phyloP scores from a whole-genome alignment of 2,113 vertebrate species.

The Platanista minor region DNA sequence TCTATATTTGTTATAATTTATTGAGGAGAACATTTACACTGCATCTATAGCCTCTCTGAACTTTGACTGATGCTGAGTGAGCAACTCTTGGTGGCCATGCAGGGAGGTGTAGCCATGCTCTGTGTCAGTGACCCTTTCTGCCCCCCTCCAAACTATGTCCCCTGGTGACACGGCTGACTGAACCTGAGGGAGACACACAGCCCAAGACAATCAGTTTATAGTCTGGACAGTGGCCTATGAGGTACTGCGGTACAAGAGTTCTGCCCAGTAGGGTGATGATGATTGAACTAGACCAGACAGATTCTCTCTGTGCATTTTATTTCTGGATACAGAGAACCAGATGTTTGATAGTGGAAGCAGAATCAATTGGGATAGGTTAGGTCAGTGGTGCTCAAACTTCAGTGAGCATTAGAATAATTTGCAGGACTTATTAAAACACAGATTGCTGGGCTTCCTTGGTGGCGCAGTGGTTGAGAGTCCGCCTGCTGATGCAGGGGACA shows the following conservation, averaged over 20 bases:
- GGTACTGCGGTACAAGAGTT: not conserved
- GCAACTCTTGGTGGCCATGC: not conserved
- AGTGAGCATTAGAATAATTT: not conserved
- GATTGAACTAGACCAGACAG: not conserved
- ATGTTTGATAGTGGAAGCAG: not conserved
- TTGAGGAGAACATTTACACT: not conserved
- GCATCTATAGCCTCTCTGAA: not conserved
- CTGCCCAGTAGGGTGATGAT: not conserved
- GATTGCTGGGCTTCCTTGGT: too few relatives aligned
- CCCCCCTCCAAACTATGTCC: not conserved
- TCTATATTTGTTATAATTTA: not conserved
- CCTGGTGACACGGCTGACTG: not conserved
- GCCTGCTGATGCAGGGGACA: too few relatives aligned
- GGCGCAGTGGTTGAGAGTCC: too few relatives aligned
- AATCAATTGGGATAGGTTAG: not conserved
- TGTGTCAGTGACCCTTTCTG: not conserved
- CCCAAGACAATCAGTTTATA: not conserved
- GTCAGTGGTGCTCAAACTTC: slow-evolving; percentile 11
- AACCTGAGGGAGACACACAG: not conserved
- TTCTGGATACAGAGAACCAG: not conserved
- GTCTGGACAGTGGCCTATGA: not conserved
- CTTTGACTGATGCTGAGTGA: not conserved
- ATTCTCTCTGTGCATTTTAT: not conserved
- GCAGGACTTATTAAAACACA: not conserved
- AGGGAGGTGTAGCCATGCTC: not conserved